Evolutionary conservation across 2,797 vertebrate genomes (phyloP), one percentile per base, ranked within the genome.

Genomic region (Lagorchestes hirsutus): DNA sequence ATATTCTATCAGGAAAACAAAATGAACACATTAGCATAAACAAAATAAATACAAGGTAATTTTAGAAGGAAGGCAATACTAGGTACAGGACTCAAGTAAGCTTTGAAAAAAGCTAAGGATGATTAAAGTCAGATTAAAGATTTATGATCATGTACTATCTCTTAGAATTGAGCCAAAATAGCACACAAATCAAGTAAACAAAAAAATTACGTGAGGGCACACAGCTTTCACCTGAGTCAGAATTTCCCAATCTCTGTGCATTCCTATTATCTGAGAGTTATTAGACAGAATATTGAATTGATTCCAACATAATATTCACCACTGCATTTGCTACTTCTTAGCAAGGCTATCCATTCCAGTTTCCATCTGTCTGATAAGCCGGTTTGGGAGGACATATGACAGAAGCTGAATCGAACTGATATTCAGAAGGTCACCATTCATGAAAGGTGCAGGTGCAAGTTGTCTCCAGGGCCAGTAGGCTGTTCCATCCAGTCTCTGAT

Each of bases 251-350:
- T 18, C 31, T 90, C 67, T 94, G 90, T 95, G 29, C 94, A 97
- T 58, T 11, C 29, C 52, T 59, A 50, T 31, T 58, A 13, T 0
- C 55, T 12, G 52, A 93, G 96, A 46, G 82, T 94, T 96, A 93
- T 50, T 56, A 95, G 58, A 90, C 58, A 95, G 58, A 74, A 94
- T 91, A 54, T 55, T 94, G 5, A 59, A 93, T 62, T 90, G 93
- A 93, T 11, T 24, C 67, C 96, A 97, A 91, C 52, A 58, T 92
- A 58, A 95, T 11, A 56, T 4, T n/a, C 67, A 62, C n/a, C 22
- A 46, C 3, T 46, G 40, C 6, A 27, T 40, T 12, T 54, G n/a
- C 91, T 92, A 67, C 52, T 95, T 28, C 12, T 40, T 54, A 91
- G n/a, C 92, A 95, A 96, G 40, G 82, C 18, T 93, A 54, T 90